Conservation (phyloP, 2,113 vertebrate genomes). For the Regulus satrapa region DNA sequence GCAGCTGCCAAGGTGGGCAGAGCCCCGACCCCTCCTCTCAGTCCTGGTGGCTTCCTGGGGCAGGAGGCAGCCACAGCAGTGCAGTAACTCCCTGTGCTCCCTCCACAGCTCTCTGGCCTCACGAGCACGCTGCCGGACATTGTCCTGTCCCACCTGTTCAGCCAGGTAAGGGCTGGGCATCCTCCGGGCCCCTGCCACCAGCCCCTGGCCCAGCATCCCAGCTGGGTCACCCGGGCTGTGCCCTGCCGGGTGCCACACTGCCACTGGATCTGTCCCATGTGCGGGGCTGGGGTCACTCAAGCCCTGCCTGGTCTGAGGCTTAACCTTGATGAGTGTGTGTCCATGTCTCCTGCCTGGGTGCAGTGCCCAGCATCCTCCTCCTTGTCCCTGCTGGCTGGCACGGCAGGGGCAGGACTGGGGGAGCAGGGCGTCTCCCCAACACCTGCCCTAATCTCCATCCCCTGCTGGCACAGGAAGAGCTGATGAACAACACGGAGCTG, state of each 20-base stretch:
- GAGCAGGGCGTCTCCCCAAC: not conserved
- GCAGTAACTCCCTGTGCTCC: not conserved
- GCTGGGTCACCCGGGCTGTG: accelerated
- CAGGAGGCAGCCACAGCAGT: accelerated
- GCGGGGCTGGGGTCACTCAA: not conserved
- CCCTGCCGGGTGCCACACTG: not conserved
- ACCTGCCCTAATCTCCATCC: not conserved
- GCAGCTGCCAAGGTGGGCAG: constrained; percentile 87
- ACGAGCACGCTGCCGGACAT: constrained; percentile 88
- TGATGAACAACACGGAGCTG: constrained; percentile 92
- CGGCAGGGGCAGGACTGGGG: accelerated
- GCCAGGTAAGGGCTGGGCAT: constrained; percentile 81
- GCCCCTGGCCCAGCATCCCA: not conserved
- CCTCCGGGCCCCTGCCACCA: not conserved
- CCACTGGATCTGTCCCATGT: not conserved
- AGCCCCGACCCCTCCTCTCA: accelerated
- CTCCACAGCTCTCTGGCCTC: constrained; percentile 83
- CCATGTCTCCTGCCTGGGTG: not conserved
- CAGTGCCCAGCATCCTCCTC: not conserved
- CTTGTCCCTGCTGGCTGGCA: accelerated
- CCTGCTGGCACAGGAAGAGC: constrained; percentile 81
- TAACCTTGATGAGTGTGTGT: not conserved
- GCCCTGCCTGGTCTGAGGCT: not conserved
- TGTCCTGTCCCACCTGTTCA: constrained; percentile 92
- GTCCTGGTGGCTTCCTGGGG: not conserved